Evolutionary conservation across 2,113 vertebrate species (phyloP), one percentile per base, ranked within the genome.

Genomic region (Dolichotis patagonum): DNA sequence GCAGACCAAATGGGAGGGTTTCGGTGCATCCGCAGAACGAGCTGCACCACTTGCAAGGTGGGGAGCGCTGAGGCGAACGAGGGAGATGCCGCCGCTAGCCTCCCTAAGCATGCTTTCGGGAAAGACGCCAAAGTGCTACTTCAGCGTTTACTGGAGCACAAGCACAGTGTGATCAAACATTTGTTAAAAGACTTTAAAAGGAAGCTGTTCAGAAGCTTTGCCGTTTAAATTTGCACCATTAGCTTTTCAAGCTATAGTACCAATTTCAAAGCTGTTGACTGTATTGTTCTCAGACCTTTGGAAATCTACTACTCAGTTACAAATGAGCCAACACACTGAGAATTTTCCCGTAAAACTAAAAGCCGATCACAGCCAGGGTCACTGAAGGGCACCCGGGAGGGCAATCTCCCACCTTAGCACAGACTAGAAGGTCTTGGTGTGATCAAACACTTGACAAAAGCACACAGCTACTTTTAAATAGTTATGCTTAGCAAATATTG

Each of bases 1-100:
- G 97, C 98, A 98, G 98, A 95, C 78, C 97, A 73, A 91, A 96
- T 97, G 98, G 98, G 98, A 98, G 98, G 97, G 98, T 97, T 98
- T 97, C 98, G 98, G 98, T 98, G 98, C 98, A 98, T 96, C 98
- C 98, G 98, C 99, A 99, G 99, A 99, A 98, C 96, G 93, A 97
- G 97, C 98, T 97, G 98, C 98, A 98, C 97, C 94, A 96, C 98
- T 98, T 95, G 95, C 97, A 98, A 98, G 98, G 98, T 98, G 98
- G 97, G 97, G 94, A 78, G 89, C 98, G 41, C 56, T 71, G 93
- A 94, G 83, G 92, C 90, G 95, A 89, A 85, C 88, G 60, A 88
- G 92, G n/a, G 75, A 92, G 88, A 87, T 5, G 92, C 97, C 98
- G 98, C 97, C 85, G 97, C 97, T 92, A 83, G 58, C 90, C 95